These are phyloP conservation scores for Barypeithes pellucidus DNA, from an alignment of 2,888 invertebrate genomes.

Conservation along the genomic window DNA sequence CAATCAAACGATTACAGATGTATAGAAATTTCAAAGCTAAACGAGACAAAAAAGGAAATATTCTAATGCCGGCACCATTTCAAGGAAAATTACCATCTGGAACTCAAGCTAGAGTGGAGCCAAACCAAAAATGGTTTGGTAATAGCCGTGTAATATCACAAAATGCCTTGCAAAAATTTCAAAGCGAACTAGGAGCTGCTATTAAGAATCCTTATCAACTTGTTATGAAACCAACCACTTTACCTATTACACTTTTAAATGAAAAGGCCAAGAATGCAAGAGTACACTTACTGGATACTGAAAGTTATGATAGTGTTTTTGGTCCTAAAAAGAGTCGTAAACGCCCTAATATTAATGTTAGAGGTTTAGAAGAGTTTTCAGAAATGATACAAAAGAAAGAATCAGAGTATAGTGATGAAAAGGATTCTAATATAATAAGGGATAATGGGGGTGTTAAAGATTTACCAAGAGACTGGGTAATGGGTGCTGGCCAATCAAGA, in stretches of 20 bases:
- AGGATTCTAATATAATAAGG: constrained; percentile 88
- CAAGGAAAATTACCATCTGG: constrained; percentile 93
- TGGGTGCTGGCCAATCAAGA: constrained; percentile 95
- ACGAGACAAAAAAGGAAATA: constrained; percentile 91
- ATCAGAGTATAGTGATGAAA: constrained; percentile 85
- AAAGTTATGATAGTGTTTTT: constrained; percentile 95
- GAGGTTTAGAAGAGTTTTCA: constrained; percentile 85
- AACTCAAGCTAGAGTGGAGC: constrained; percentile 94
- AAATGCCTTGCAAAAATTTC: constrained; percentile 89
- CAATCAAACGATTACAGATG: constrained; percentile 98
- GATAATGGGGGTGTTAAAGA: constrained; percentile 87
- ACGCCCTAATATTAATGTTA: constrained; percentile 84
- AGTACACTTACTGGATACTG: constrained; percentile 96
- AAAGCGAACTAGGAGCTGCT: constrained; percentile 95
- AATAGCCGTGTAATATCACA: constrained; percentile 98
- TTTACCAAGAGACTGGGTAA: constrained; percentile 92
- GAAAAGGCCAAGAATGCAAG: constrained; percentile 92
- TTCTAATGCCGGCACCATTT: constrained; percentile 95
- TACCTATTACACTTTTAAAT: constrained; percentile 95
- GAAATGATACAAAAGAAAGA: constrained; percentile 81
- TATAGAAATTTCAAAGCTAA: constrained; percentile 98
- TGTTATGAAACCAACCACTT: constrained; percentile 95
- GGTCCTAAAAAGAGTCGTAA: constrained; percentile 96
- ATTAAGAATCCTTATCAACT: constrained; percentile 98
- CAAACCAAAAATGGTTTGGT: constrained; percentile 99